Evolutionary conservation across 1,140 invertebrate genomes (phyloP).

Genomic region (Gyrodactylus bullatarudis): DNA sequence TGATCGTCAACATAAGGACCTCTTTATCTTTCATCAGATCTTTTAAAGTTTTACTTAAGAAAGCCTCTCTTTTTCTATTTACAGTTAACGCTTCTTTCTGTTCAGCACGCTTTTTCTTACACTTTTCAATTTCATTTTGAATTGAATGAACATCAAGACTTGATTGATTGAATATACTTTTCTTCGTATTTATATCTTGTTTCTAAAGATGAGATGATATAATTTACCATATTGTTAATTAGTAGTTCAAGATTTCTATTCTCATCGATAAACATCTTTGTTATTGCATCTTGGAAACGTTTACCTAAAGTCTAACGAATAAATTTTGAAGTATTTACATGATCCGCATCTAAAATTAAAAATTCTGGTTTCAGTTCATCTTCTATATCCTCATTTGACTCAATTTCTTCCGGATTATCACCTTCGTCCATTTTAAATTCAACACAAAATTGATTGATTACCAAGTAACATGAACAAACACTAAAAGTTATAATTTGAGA

Average conservation of each 20-base stretch:
- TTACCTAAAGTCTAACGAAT: neutral
- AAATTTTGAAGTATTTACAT: neutral
- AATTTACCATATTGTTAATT: neutral
- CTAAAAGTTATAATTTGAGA: neutral
- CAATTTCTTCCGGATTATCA: too few relatives aligned
- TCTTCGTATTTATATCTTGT: neutral
- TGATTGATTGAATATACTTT: neutral
- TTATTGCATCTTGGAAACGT: neutral
- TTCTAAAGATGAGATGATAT: too few relatives aligned
- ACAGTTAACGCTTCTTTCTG: neutral
- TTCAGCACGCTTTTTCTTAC: neutral
- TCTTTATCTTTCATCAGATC: neutral
- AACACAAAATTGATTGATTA: neutral
- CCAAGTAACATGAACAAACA: neutral
- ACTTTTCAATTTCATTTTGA: neutral
- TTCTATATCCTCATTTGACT: too few relatives aligned
- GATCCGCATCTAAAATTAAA: too few relatives aligned
- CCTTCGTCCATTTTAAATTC: neutral
- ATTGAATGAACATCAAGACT: neutral
- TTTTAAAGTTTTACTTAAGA: neutral
- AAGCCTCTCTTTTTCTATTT: too few relatives aligned
- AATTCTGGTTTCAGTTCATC: too few relatives aligned
- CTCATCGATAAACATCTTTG: neutral
- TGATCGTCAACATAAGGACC: neutral
- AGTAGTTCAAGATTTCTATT: neutral